phyloP scores from a whole-genome alignment of 2,797 vertebrate species.

The Hoplostethus atlanticus region DNA sequence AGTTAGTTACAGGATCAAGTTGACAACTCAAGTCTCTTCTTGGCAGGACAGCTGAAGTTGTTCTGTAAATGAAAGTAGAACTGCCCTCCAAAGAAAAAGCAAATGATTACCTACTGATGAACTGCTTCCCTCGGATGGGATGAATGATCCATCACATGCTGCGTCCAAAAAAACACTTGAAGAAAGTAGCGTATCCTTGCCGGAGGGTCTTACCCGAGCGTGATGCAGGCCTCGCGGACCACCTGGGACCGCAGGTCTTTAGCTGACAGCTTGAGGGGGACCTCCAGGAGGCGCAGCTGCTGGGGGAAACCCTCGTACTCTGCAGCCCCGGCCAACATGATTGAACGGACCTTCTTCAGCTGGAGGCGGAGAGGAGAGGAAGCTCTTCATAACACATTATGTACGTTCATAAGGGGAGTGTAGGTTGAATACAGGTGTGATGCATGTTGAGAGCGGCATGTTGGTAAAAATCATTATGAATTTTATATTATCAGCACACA shows the following conservation, averaged over 20 bases:
- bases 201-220: slow-evolving; percentile 87
- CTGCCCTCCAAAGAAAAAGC: not conserved
- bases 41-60: not conserved
- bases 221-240: slow-evolving; percentile 98
- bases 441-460: no score
- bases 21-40: slow-evolving; percentile 19
- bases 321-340: slow-evolving; percentile 92
- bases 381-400: not conserved
- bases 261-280: slow-evolving; percentile 94
- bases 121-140: no score
- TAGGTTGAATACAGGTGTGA: no score
- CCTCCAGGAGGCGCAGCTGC: slow-evolving; percentile 93
- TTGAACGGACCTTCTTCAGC: slow-evolving; percentile 96
- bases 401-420: no score
- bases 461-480: no score
- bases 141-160: no score
- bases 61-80: not conserved
- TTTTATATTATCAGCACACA: no score
- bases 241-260: slow-evolving; percentile 98
- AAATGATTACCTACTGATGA: no score
- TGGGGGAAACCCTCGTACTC: slow-evolving; percentile 96
- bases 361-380: slow-evolving; percentile 64
- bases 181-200: not conserved
- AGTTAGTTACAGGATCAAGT: slow-evolving; percentile 28
- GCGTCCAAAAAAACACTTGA: not conserved